Conservation (phyloP, 2,888 invertebrate species). For the Polydrusus tereticollis region DNA sequence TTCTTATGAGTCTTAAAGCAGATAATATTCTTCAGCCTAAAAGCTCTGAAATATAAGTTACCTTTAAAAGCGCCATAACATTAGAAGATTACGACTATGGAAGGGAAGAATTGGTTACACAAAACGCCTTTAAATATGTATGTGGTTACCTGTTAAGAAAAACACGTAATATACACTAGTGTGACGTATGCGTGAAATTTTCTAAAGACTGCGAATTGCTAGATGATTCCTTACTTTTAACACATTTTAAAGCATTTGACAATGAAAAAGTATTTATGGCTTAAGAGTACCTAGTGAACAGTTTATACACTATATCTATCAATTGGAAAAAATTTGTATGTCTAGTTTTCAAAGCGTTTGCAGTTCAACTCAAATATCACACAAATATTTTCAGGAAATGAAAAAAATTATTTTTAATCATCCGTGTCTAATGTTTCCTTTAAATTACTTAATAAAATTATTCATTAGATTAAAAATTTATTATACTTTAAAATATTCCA, state of each 20-base stretch:
- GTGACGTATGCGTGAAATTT: not conserved
- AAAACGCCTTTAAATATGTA: not conserved
- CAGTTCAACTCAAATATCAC: not conserved
- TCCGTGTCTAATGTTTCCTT: not conserved
- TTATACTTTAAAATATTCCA: not conserved
- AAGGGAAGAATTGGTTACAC: not conserved
- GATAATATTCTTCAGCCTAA: not conserved
- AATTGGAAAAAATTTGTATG: not conserved
- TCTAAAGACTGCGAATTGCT: too few species aligned
- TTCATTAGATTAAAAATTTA: too few species aligned
- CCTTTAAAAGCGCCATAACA: not conserved
- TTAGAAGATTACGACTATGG: not conserved
- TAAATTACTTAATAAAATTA: not conserved
- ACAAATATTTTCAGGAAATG: not conserved
- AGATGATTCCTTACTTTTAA: too few species aligned
- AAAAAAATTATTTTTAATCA: not conserved
- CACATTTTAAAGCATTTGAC: too few species aligned
- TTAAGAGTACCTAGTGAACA: not conserved
- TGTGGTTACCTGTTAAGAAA: not conserved
- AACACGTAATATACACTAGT: not conserved
- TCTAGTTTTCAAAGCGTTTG: not conserved
- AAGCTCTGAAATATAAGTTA: not conserved
- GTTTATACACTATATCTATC: not conserved
- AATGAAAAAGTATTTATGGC: not conserved
- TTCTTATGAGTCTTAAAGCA: not conserved